Percentiles rank a stretch among this genome's conserved stretches.
Conservation (phyloP, 2,888 invertebrate genomes). For the Saturnia pavonia region DNA sequence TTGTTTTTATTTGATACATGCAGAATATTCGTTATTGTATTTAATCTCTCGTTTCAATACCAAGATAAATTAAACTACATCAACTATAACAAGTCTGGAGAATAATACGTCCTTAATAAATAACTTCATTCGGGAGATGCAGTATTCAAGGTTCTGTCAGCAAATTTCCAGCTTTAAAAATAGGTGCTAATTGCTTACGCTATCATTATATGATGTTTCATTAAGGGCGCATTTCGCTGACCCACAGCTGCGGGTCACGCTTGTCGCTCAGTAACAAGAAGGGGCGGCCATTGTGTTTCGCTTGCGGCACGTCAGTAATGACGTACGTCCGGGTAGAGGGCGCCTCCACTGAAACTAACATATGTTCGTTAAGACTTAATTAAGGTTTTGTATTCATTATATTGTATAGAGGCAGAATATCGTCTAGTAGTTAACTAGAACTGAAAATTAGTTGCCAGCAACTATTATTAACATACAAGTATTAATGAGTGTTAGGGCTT, state of each 20-base stretch:
- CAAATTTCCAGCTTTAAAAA: background rate
- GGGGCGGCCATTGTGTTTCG: background rate
- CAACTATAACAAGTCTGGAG: no score
- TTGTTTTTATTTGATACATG: no score
- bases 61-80: no score
- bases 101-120: no score
- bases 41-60: no score
- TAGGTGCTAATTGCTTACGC: background rate
- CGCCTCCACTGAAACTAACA: background rate
- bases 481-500: no score
- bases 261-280: background rate
- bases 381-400: background rate
- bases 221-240: background rate
- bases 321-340: background rate
- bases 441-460: no score
- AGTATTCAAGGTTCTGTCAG: background rate
- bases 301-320: background rate
- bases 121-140: no score
- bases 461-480: no score
- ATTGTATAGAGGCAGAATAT: background rate
- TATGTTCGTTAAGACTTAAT: background rate
- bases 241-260: slow-evolving; percentile 1
- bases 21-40: no score
- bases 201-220: slow-evolving; percentile 1
- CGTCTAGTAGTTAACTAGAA: no score